A percentile compares a stretch with the other conserved stretches of the same genome.
Evolutionary conservation across 1,140 invertebrate species (phyloP).

Genomic region (Bombus sibiricus): DNA sequence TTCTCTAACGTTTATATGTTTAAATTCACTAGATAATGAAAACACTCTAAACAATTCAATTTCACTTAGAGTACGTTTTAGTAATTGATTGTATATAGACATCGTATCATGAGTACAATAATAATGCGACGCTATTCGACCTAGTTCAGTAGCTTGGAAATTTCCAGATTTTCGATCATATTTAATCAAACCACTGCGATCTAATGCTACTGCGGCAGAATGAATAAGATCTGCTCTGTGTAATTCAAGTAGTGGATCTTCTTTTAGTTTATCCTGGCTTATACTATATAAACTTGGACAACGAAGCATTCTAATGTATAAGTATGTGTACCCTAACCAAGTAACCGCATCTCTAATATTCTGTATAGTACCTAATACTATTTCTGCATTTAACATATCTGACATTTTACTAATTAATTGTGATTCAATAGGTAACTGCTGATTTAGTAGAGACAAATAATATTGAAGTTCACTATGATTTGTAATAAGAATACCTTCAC

Average conservation of each 20-base stretch:
- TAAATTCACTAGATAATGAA: conserved; percentile 97
- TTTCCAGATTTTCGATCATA: conserved; percentile 98
- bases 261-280: conserved; percentile 89
- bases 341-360: conserved; percentile 97
- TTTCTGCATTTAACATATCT: conserved; percentile 99
- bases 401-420: conserved; percentile 93
- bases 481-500: conserved; percentile 99
- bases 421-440: conserved; percentile 96
- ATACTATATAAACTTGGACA: conserved; percentile 96
- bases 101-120: conserved; percentile 99
- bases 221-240: conserved; percentile 98
- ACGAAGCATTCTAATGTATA: conserved; percentile 95
- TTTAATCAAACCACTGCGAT: conserved; percentile 95
- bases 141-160: conserved; percentile 96
- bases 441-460: conserved; percentile 98
- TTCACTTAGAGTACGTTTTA: conserved; percentile 98
- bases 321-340: conserved; percentile 98
- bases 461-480: conserved; percentile 99
- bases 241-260: conserved; percentile 93
- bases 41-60: conserved; percentile 99
- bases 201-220: conserved; percentile 95
- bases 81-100: conserved; percentile 96
- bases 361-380: conserved; percentile 98
- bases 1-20: conserved; percentile 96
- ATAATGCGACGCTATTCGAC: conserved; percentile 98